Percentiles rank a stretch among this genome's conserved stretches.
These are phyloP conservation scores for Cydia fagiglandana DNA, from an alignment of 1,140 invertebrate genomes.

Conservation along the genomic window DNA sequence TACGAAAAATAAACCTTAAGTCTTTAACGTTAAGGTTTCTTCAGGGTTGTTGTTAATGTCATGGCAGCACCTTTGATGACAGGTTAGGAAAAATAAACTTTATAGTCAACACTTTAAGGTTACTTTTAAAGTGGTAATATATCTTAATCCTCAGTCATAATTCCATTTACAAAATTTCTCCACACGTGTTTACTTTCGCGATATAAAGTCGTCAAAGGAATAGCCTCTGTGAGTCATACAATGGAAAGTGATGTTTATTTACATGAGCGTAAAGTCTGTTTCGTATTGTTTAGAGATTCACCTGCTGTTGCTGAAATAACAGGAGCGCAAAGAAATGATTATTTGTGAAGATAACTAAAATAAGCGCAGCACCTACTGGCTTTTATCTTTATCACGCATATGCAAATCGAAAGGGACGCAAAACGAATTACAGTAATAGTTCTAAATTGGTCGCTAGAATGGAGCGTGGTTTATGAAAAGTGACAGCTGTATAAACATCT, in stretches of 20 bases:
- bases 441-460: slow-evolving; percentile 23
- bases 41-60: neutral
- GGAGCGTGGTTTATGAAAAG: slow-evolving; percentile 2
- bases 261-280: slow-evolving; percentile 8
- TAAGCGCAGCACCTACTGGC: neutral
- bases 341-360: slow-evolving; percentile 29
- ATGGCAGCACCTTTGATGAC: neutral
- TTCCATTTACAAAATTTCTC: slow-evolving; percentile 24
- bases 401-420: slow-evolving; percentile 8
- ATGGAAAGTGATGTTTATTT: slow-evolving; percentile 27
- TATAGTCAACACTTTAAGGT: neutral
- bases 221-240: slow-evolving; percentile 20
- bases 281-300: slow-evolving; percentile 22
- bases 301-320: slow-evolving; percentile 28
- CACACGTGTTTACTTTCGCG: neutral
- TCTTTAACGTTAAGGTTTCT: neutral
- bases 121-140: neutral
- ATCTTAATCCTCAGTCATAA: neutral
- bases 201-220: slow-evolving; percentile 28
- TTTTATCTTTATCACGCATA: slow-evolving; percentile 1
- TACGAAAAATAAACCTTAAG: neutral
- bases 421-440: slow-evolving; percentile 19
- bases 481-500: slow-evolving; percentile 28
- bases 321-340: slow-evolving; percentile 5
- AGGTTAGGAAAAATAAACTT: neutral